Conservation (phyloP, 2,113 vertebrate species). For the Atlantisia rogersi region DNA sequence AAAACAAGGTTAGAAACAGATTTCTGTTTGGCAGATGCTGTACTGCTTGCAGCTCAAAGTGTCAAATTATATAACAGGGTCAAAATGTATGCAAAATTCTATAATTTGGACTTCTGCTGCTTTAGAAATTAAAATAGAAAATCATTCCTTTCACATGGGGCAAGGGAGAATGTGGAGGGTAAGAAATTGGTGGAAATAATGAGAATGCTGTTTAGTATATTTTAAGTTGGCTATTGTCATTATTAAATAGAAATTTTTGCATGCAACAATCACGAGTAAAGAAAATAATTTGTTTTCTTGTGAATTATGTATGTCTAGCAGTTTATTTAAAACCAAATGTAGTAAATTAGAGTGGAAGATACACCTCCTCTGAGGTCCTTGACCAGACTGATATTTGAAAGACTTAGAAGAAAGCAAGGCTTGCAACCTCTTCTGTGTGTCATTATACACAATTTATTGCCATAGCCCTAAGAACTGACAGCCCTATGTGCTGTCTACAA, state of each 20-base stretch:
- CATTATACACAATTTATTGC: not conserved
- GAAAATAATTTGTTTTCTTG: not conserved
- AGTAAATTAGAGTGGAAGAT: not conserved
- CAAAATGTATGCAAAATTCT: not conserved
- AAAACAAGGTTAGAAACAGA: not conserved
- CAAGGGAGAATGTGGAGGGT: fast-evolving
- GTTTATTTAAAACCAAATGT: not conserved
- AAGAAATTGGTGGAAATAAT: not conserved
- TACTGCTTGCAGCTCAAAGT: not conserved
- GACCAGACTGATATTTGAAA: not conserved
- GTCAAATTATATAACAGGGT: not conserved
- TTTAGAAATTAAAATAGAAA: not conserved
- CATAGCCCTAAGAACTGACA: not conserved
- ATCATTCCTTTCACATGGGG: not conserved
- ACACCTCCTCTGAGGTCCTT: not conserved
- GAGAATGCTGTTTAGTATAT: not conserved
- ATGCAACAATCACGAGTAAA: not conserved
- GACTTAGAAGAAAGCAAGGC: not conserved
- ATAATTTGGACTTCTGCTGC: not conserved
- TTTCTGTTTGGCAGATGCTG: not conserved
- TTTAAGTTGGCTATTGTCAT: not conserved
- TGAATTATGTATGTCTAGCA: not conserved
- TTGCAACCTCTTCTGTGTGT: not conserved
- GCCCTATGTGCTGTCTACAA: not conserved
- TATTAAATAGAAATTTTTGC: not conserved